A percentile compares a stretch with the other conserved stretches of the same genome.
These are phyloP conservation scores for Geotrypetes seraphini DNA, from an alignment of 2,797 vertebrate genomes.

Conservation along the genomic window DNA sequence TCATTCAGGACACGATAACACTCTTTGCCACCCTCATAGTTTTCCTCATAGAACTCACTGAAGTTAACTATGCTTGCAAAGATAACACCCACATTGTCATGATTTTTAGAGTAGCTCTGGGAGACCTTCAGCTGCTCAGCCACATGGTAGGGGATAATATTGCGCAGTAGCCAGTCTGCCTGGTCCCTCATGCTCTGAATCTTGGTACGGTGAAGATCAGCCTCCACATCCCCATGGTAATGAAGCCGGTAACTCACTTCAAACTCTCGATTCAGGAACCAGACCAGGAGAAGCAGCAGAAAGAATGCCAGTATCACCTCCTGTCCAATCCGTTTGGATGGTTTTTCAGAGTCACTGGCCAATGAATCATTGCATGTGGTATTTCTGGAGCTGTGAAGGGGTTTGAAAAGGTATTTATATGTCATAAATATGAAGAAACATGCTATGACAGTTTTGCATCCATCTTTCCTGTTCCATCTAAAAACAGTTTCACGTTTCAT, in stretches of 20 bases:
- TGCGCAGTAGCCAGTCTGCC: conserved; percentile 89
- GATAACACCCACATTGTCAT: conserved; percentile 87
- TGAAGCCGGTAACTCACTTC: conserved; percentile 95
- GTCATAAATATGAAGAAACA: background rate
- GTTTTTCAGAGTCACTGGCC: conserved; percentile 1
- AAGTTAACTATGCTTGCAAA: conserved; percentile 97
- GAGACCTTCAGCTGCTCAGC: conserved; percentile 95
- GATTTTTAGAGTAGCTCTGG: conserved; percentile 97
- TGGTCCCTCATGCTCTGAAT: conserved; percentile 95
- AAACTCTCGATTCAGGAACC: conserved; percentile 95
- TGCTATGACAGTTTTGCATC: background rate
- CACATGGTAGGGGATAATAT: conserved; percentile 95
- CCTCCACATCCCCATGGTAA: conserved; percentile 93
- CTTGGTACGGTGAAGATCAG: conserved; percentile 87
- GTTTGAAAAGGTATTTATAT: conserved; percentile 1
- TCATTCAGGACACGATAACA: conserved; percentile 95
- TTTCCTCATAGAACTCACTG: conserved; percentile 97
- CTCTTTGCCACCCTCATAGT: conserved; percentile 93
- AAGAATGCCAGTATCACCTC: conserved; percentile 80
- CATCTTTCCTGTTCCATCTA: background rate
- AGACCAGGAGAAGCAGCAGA: conserved; percentile 85
- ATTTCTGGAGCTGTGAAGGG: conserved; percentile 29
- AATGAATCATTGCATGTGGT: conserved; percentile 29
- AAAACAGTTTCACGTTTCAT: background rate
- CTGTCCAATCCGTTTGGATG: conserved; percentile 60